Evolutionary conservation across 2,888 invertebrate species (phyloP), one percentile per base, ranked within the genome.

Genomic region (Cepaea hortensis): DNA sequence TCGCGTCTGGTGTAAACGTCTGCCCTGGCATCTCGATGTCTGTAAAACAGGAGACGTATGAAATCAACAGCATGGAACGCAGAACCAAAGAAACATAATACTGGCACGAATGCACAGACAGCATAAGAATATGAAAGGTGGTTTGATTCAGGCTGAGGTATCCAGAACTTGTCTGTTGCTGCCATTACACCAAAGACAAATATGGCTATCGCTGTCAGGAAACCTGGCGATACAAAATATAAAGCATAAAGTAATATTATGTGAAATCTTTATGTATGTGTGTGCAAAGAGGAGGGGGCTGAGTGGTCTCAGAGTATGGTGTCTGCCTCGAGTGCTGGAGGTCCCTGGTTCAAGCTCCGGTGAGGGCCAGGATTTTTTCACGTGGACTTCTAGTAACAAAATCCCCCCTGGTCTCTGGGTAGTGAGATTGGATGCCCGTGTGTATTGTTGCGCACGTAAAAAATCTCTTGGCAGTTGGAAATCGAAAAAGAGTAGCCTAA

Each of bases 41-140:
- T 84, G 72, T 81, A 79, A 18, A 81, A 84, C 46, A 75, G 79
- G 18, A 87, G 50, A 6, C 87, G 20, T 13, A 81, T 50, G 46
- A 65, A 87, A 23, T 87, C 87, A n/a, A 87, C 84, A 80, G 55
- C 23, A 62, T 87, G 88, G 75, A 92, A 92, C 90, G 92, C 92
- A 11, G 91, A 92, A 5, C 92, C 90, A 82, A 93, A 91, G 46
- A 93, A 89, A 81, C 89, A 87, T 23, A 92, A 89, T 80, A 94
- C 90, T 15, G 92, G 91, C 0, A 98, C 96, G 70, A 98, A 95
- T 96, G 68, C 86, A 85, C 84, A 81, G 3, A 87, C 72, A 18
- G 50, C 88, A 23, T 68, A 88, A 3, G 88, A 88, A 79, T 86
- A 88, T 1, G 88, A 88, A 48, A 87, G 81, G 72, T 84, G 80